Percentiles rank a stretch among this genome's conserved stretches.
phyloP scores from a whole-genome alignment of 1,140 invertebrate genomes.

The Aphaenogaster rudis region DNA sequence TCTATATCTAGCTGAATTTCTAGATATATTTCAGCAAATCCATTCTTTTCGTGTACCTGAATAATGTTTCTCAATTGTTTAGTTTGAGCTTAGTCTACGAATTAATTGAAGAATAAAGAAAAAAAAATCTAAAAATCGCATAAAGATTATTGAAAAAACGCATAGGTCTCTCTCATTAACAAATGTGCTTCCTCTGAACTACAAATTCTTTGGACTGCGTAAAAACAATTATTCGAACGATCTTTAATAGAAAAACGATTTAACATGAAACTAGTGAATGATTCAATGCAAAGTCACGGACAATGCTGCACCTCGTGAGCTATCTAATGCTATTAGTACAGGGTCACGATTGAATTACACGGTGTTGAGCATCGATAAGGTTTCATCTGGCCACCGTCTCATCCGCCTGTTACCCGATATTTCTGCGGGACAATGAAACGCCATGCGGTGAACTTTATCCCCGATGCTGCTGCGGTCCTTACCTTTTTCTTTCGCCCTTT shows the following conservation, averaged over 20 bases:
- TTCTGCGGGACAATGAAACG: slow-evolving; percentile 76
- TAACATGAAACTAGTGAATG: neutral
- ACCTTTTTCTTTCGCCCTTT: neutral
- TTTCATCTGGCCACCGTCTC: slow-evolving; percentile 83
- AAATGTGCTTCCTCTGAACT: neutral
- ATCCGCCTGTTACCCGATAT: slow-evolving; percentile 81
- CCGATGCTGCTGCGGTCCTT: neutral
- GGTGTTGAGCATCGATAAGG: slow-evolving; percentile 72
- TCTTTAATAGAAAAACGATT: neutral
- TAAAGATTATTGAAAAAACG: neutral
- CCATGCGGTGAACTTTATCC: slow-evolving; percentile 33
- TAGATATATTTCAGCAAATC: too few relatives aligned
- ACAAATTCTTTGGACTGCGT: neutral
- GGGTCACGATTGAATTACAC: slow-evolving; percentile 84
- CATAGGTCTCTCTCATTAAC: neutral
- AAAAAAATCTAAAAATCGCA: neutral
- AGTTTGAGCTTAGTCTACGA: neutral
- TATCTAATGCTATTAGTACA: slow-evolving; percentile 83
- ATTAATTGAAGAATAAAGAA: neutral
- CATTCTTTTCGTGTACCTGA: neutral
- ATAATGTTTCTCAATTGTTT: neutral
- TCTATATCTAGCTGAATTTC: too few relatives aligned
- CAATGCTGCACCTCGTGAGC: slow-evolving; percentile 1
- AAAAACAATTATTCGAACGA: neutral
- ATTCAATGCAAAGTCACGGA: slow-evolving; percentile 51